phyloP scores from a whole-genome alignment of 2,888 invertebrate species.

The Pherbina coryleti region DNA sequence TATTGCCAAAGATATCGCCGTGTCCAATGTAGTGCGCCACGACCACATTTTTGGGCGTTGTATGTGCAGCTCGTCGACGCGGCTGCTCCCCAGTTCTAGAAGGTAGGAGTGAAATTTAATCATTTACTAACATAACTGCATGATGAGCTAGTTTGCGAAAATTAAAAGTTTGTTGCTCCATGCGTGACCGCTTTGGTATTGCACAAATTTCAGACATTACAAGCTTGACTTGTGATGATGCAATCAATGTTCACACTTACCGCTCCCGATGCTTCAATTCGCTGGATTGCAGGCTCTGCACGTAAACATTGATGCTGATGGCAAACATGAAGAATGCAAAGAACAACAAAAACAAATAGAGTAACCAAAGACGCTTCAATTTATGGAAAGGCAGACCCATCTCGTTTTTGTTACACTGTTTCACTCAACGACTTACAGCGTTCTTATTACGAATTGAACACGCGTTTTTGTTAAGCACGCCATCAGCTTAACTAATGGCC shows the following conservation, averaged over 20 bases:
- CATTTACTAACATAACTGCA: neutral
- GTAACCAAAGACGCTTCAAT: conserved; percentile 66
- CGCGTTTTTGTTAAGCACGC: neutral
- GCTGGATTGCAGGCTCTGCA: conserved; percentile 61
- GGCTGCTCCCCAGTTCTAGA: conserved; percentile 55
- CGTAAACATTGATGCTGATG: conserved; percentile 67
- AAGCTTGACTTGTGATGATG: neutral
- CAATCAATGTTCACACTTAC: conserved; percentile 6
- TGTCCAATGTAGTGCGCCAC: conserved; percentile 92
- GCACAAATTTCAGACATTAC: neutral
- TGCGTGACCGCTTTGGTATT: neutral
- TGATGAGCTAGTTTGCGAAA: neutral
- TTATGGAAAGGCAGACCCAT: conserved; percentile 67
- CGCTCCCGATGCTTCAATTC: conserved; percentile 8
- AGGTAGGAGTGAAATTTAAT: neutral
- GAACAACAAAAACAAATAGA: conserved; percentile 67
- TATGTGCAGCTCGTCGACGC: conserved; percentile 52
- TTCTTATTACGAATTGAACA: neutral
- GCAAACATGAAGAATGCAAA: conserved; percentile 70
- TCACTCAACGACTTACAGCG: too few species aligned
- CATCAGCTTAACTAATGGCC: conserved; percentile 21
- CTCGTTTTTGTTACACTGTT: conserved; percentile 33
- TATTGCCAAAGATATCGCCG: conserved; percentile 81
- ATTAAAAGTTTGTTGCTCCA: neutral
- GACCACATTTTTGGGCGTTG: conserved; percentile 72